phyloP scores from a whole-genome alignment of 2,797 vertebrate species.

The Coregonus sp. region DNA sequence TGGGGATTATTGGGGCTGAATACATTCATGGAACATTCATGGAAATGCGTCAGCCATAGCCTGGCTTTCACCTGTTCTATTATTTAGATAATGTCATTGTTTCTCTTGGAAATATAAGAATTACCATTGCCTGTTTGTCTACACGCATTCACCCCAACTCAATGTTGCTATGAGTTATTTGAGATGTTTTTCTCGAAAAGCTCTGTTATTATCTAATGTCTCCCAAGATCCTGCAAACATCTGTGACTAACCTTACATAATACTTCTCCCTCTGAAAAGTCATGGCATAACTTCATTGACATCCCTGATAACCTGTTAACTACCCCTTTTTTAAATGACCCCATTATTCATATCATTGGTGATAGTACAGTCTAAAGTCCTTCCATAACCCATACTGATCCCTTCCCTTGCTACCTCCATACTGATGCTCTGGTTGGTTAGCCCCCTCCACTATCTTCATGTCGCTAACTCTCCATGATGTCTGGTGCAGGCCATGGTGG shows the following conservation, averaged over 20 bases:
- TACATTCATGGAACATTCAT: neutral
- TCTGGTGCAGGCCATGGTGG: constrained; percentile 91
- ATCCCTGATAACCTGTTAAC: constrained; percentile 34
- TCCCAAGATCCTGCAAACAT: neutral
- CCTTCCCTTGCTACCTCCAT: neutral
- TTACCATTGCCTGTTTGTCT: neutral
- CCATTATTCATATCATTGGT: constrained; percentile 43
- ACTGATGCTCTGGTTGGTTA: neutral
- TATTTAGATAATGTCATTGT: neutral
- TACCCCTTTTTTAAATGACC: constrained; percentile 27
- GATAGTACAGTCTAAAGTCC: constrained; percentile 16
- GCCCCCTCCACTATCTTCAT: neutral
- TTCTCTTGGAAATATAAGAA: neutral
- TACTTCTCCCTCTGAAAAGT: neutral
- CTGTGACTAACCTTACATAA: neutral
- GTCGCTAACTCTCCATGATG: neutral
- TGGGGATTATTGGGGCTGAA: neutral
- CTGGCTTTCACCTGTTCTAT: neutral
- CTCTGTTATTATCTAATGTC: too few relatives aligned
- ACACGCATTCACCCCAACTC: neutral
- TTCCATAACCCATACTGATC: neutral
- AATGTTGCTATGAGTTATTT: neutral
- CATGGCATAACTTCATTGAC: constrained; percentile 19
- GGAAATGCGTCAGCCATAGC: neutral
- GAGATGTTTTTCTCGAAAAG: neutral